These are phyloP conservation scores for Parnassius glacialis DNA, from an alignment of 2,888 invertebrate genomes.

Conservation along the genomic window DNA sequence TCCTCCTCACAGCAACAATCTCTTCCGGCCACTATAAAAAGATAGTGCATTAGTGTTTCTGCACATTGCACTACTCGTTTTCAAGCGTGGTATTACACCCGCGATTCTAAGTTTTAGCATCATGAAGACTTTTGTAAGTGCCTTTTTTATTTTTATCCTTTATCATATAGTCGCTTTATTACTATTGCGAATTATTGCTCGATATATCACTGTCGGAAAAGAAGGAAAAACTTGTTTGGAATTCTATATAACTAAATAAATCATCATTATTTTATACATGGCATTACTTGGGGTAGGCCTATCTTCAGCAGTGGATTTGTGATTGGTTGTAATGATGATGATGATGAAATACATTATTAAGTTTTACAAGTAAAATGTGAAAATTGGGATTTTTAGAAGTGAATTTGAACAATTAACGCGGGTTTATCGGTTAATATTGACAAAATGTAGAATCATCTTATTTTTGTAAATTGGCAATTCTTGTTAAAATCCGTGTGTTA, in stretches of 20 bases:
- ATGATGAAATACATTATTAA: no score
- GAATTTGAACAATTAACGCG: no score
- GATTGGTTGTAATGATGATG: background rate
- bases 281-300: no score
- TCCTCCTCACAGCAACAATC: constrained; percentile 52
- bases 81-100: constrained; percentile 41
- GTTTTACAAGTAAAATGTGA: no score
- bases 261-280: no score
- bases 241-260: no score
- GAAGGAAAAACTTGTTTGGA: no score
- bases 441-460: no score
- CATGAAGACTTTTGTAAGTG: constrained; percentile 77
- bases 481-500: no score
- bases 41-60: constrained; percentile 57
- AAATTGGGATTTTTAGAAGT: no score
- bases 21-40: constrained; percentile 75
- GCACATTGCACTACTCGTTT: constrained; percentile 57
- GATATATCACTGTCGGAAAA: background rate
- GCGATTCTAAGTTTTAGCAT: constrained; percentile 53
- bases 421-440: no score
- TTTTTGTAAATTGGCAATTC: no score
- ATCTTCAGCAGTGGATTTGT: background rate
- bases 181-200: background rate
- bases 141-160: constrained; percentile 31
- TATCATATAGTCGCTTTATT: background rate